phyloP scores from a whole-genome alignment of 2,797 vertebrate species.

The Sciurus carolinensis region DNA sequence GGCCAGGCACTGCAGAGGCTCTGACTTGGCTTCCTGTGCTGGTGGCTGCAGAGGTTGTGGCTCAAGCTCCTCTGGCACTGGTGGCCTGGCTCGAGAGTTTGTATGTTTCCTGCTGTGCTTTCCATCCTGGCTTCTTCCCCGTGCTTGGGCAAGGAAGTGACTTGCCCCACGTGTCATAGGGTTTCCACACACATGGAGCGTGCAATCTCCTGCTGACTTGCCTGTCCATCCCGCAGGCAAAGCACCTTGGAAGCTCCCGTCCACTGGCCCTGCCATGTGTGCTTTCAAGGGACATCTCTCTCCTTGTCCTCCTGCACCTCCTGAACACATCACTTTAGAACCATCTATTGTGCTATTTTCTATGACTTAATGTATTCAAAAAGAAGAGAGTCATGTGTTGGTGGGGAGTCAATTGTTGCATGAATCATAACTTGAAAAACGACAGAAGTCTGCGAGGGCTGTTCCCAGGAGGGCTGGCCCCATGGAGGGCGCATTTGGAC shows the following conservation, averaged over 20 bases:
- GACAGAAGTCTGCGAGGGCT: background rate
- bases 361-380: background rate
- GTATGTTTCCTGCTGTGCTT: too few species aligned
- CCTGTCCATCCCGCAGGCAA: background rate
- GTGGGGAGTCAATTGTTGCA: background rate
- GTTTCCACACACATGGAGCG: background rate
- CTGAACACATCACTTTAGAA: background rate
- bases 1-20: background rate
- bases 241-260: too few species aligned
- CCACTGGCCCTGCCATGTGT: too few species aligned
- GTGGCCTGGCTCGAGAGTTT: too few species aligned
- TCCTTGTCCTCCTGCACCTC: background rate
- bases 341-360: too few species aligned
- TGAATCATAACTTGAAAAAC: background rate
- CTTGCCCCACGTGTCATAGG: background rate
- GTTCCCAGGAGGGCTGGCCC: background rate
- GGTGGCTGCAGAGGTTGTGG: background rate
- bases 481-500: background rate
- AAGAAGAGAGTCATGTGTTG: background rate
- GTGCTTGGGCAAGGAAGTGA: background rate
- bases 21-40: background rate
- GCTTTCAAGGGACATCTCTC: background rate
- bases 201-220: background rate
- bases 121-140: background rate
- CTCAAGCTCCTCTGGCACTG: too few species aligned